A percentile compares a stretch with the other conserved stretches of the same genome.
Conservation (phyloP, 2,888 invertebrate genomes). For the Branchinecta sandiegonensis region DNA sequence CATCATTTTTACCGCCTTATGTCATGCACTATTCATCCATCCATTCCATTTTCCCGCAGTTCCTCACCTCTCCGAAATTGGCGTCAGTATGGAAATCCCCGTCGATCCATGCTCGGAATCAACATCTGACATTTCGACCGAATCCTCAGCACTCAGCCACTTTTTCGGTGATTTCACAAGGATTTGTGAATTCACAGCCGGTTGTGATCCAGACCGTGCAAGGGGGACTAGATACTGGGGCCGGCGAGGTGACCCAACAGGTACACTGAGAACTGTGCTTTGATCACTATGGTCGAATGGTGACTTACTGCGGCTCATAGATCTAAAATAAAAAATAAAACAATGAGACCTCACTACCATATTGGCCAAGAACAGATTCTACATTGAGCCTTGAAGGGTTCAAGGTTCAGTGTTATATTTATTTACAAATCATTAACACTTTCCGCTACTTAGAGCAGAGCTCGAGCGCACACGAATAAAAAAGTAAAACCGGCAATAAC, state of each 20-base stretch:
- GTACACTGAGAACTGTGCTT: neutral
- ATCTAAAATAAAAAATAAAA: neutral
- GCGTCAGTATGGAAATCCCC: neutral
- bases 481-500: no score
- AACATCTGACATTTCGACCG: constrained; percentile 1
- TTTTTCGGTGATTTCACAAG: neutral
- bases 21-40: no score
- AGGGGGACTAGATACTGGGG: neutral
- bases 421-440: no score
- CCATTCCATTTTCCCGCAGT: no score
- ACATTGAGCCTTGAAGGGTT: no score
- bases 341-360: neutral
- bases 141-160: neutral
- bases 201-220: neutral
- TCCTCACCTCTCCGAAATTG: neutral
- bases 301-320: neutral
- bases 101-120: neutral
- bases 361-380: no score
- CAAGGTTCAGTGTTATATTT: no score
- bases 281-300: neutral
- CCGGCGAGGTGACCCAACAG: neutral
- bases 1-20: no score
- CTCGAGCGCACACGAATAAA: no score
- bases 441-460: no score
- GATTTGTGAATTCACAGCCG: neutral